These are phyloP conservation scores for Callopanchax toddi DNA, from an alignment of 2,113 vertebrate genomes.

Conservation along the genomic window DNA sequence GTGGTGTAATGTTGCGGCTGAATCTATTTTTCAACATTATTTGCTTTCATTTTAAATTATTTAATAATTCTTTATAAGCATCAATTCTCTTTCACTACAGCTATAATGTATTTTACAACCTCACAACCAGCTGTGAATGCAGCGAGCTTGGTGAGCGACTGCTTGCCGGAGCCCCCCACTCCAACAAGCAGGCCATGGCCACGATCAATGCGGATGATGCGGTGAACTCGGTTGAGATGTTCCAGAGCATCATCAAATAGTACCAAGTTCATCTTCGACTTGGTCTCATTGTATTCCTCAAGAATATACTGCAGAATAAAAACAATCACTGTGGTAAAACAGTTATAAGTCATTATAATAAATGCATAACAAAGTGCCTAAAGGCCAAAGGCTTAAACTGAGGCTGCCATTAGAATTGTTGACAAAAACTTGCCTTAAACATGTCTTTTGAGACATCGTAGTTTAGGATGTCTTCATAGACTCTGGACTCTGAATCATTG, in stretches of 20 bases:
- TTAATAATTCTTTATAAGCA: not conserved
- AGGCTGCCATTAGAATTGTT: not conserved
- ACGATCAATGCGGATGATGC: constrained; percentile 87
- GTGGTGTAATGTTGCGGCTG: not conserved
- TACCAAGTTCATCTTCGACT: constrained; percentile 88
- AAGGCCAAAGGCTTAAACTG: not conserved
- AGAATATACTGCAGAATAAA: constrained; percentile 85
- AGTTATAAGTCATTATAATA: not conserved
- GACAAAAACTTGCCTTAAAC: constrained; percentile 84
- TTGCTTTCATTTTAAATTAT: not conserved
- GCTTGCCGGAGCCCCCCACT: constrained; percentile 92
- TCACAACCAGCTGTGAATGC: constrained; percentile 89
- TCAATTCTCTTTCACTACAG: not conserved
- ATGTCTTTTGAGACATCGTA: constrained; percentile 90
- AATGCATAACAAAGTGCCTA: not conserved
- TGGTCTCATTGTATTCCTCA: constrained; percentile 92
- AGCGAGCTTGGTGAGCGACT: constrained; percentile 89
- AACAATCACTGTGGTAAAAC: constrained; percentile 6
- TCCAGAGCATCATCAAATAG: constrained; percentile 96
- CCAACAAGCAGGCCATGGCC: constrained; percentile 94
- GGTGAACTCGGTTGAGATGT: constrained; percentile 89
- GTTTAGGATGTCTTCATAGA: constrained; percentile 94
- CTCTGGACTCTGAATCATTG: constrained; percentile 82
- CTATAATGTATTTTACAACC: constrained; percentile 71
- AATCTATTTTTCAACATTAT: not conserved